Evolutionary conservation across 1,140 invertebrate genomes (phyloP).

Genomic region (Dreissena polymorpha): DNA sequence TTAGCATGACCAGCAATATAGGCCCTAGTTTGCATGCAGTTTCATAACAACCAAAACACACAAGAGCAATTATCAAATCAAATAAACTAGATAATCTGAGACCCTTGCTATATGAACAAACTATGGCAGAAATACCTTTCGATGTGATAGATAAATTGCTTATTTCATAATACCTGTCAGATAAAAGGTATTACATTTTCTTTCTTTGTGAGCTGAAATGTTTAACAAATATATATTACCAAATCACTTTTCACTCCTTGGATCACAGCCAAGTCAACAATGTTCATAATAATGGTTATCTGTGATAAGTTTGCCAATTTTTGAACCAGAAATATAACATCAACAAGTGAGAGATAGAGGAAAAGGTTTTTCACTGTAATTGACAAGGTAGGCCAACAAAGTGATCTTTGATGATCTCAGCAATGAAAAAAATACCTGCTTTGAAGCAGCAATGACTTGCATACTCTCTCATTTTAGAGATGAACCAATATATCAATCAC

Average conservation of each 20-base stretch:
- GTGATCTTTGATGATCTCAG: no score
- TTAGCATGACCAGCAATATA: no score
- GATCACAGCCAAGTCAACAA: neutral
- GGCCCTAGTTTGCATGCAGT: no score
- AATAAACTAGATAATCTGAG: no score
- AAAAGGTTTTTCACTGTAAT: neutral
- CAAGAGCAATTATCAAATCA: no score
- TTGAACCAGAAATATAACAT: conserved; percentile 11
- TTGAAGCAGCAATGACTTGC: no score
- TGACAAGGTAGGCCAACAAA: neutral
- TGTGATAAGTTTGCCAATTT: neutral
- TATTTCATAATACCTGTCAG: conserved; percentile 44
- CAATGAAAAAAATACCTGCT: no score
- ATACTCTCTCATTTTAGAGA: no score
- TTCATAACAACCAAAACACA: no score
- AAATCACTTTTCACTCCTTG: conserved; percentile 21
- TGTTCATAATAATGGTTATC: conserved; percentile 5
- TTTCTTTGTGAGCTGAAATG: conserved; percentile 9
- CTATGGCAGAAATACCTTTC: neutral
- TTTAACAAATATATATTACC: conserved; percentile 14
- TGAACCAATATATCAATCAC: no score
- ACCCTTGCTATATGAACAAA: neutral
- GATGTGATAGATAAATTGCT: conserved; percentile 35
- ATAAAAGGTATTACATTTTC: conserved; percentile 42
- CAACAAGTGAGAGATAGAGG: neutral